These are phyloP conservation scores for Pempheris klunzingeri DNA, from an alignment of 2,797 vertebrate species.

Conservation along the genomic window DNA sequence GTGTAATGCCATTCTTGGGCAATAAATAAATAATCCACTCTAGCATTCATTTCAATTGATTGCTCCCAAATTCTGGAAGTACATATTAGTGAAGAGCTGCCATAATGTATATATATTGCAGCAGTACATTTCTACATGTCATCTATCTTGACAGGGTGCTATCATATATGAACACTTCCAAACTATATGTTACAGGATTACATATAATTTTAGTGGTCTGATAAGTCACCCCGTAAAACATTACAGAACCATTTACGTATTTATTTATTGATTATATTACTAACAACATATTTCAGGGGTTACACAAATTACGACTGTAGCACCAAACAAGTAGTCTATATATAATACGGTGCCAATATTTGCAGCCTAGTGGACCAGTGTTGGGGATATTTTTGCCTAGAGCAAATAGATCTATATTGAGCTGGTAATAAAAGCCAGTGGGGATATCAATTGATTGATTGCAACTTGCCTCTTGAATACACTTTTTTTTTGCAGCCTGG, in stretches of 20 bases:
- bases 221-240: accelerated
- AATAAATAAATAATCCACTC: neutral
- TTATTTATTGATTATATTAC: neutral
- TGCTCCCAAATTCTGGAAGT: neutral
- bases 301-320: neutral
- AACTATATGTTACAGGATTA: neutral
- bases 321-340: too few species aligned
- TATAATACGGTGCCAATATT: too few species aligned
- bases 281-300: neutral
- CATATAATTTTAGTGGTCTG: too few species aligned
- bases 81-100: neutral
- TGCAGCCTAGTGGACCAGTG: neutral
- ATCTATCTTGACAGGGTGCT: neutral
- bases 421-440: neutral
- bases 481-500: neutral
- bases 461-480: neutral
- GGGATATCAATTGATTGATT: too few species aligned
- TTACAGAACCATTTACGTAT: neutral
- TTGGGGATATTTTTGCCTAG: neutral
- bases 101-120: neutral
- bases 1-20: neutral
- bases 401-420: neutral
- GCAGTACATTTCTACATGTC: neutral
- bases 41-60: too few species aligned
- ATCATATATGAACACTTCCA: neutral